Evolutionary conservation across 2,797 vertebrate genomes (phyloP).

Genomic region (Gymnoscopelus braueri): DNA sequence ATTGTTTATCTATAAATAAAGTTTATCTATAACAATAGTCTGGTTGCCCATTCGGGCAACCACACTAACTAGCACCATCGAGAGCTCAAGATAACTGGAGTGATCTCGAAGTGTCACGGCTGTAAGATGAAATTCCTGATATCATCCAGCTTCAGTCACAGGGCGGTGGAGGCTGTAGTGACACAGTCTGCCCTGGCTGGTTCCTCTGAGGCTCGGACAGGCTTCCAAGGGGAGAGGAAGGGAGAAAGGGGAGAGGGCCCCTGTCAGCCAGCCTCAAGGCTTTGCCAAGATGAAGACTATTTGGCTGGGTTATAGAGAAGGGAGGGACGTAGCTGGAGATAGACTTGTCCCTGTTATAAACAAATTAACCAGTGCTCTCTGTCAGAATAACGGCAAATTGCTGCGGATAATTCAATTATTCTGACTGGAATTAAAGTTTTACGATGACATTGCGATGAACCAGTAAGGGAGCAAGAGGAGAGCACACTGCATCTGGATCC

Average conservation of each 20-base stretch:
- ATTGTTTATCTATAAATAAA: too few species aligned
- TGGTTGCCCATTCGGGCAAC: too few species aligned
- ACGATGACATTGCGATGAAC: slow-evolving; percentile 27
- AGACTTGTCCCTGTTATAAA: slow-evolving; percentile 59
- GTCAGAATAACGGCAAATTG: slow-evolving; percentile 65
- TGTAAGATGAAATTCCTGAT: slow-evolving; percentile 42
- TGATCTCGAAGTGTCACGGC: slow-evolving; percentile 23
- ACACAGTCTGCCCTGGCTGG: slow-evolving; percentile 33
- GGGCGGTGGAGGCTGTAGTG: neutral
- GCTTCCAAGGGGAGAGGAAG: slow-evolving; percentile 18
- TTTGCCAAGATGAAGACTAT: slow-evolving; percentile 63
- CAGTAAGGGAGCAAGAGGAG: slow-evolving; percentile 24
- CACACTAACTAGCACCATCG: slow-evolving; percentile 8
- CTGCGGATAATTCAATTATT: slow-evolving; percentile 63
- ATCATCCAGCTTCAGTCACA: slow-evolving; percentile 29
- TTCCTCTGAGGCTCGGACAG: slow-evolving; percentile 21
- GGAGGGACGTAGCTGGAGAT: slow-evolving; percentile 36
- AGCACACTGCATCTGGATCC: slow-evolving; percentile 10
- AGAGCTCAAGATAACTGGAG: slow-evolving; percentile 21
- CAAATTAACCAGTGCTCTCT: slow-evolving; percentile 62
- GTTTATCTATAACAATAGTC: too few species aligned
- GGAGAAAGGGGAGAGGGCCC: slow-evolving; percentile 39
- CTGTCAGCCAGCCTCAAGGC: slow-evolving; percentile 41
- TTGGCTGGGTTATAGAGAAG: slow-evolving; percentile 31
- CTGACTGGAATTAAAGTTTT: slow-evolving; percentile 46